phyloP scores from a whole-genome alignment of 2,113 vertebrate species.

The Macroglossus sobrinus region DNA sequence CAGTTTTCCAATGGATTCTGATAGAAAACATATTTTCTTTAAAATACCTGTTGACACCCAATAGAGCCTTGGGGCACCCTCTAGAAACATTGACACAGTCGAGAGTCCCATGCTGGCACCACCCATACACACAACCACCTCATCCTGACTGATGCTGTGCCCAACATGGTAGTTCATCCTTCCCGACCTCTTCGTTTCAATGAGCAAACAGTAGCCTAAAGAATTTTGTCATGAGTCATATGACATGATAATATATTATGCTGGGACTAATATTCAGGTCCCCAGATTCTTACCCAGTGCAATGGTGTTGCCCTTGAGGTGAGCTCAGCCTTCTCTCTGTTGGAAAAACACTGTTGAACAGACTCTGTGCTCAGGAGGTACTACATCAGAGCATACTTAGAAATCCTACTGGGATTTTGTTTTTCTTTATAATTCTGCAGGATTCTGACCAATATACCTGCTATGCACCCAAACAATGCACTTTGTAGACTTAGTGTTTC shows the following conservation, averaged over 20 bases:
- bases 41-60: not conserved
- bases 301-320: no score
- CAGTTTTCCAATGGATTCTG: not conserved
- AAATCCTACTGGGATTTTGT: not conserved
- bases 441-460: not conserved
- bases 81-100: not conserved
- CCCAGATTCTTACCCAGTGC: not conserved
- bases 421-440: not conserved
- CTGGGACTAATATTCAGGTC: not conserved
- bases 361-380: not conserved
- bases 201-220: not conserved
- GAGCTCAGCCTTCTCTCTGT: not conserved
- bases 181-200: not conserved
- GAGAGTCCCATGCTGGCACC: not conserved
- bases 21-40: not conserved
- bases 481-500: not conserved
- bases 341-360: not conserved
- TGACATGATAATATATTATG: not conserved
- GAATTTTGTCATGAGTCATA: not conserved
- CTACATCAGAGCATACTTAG: not conserved
- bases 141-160: not conserved
- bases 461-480: not conserved
- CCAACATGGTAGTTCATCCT: not conserved
- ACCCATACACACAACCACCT: rapidly evolving
- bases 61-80: not conserved